Evolutionary conservation across 2,888 invertebrate genomes (phyloP), one percentile per base, ranked within the genome.

Genomic region (Mechanitis messenoides): DNA sequence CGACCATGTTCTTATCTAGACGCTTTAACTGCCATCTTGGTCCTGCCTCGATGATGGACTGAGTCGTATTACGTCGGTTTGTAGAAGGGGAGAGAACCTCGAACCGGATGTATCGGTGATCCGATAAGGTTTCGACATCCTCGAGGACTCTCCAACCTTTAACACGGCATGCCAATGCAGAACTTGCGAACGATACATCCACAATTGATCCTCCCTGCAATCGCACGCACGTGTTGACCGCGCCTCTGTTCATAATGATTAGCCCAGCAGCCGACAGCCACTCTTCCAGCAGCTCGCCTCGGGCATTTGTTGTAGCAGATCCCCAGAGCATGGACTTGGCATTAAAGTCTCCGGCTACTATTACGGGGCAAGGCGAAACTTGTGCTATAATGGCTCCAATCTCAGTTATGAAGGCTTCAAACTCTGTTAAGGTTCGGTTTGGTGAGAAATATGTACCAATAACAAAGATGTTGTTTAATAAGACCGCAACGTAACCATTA

Each of bases 131-230:
- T 35, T 55, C 59, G 50, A 62, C 33, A 42, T 62, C 64, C 35
- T 65, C 64, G 11, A 59, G 62, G 20, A 62, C 62, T 38, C 59
- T 33, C 65, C 64, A 67, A 2, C 53, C 53, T 4, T 56, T 55
- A 11, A 63, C 35, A 42, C 59, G 11, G 11, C 58, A 56, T 28
- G 53, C 33, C 1, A 61, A 59, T 20, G 61, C 33, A 42, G 61
- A 54, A 58, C 56, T 63, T 2, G 62, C 63, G 60, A 63, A 65
- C 33, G 65, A 58, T 2, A 66, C 57, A 45, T 70, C 69, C 1
- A 67, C 67, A 20, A 69, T 54, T 7, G 69, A 70, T 61, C 68
- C 68, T 11, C 69, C 68, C 56, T 69, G 66, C 68, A 67, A 69
- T 1, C 68, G 63, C 33, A 68, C 64, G 55, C 69, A 69, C 7